phyloP scores from a whole-genome alignment of 2,888 invertebrate genomes.

The Buathra laborator region DNA sequence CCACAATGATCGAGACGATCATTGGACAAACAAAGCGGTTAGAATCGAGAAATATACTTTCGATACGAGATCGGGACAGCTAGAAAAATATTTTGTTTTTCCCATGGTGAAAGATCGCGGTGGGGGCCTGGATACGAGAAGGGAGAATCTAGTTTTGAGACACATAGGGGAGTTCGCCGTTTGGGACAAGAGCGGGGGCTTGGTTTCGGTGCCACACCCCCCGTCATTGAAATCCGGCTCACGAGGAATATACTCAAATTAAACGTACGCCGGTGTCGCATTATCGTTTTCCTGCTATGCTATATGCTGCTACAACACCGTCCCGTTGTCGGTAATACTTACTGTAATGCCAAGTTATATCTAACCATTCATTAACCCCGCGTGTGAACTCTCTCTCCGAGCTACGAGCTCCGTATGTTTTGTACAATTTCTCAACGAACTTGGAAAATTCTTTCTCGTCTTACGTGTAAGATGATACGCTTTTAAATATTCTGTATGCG shows the following conservation, averaged over 20 bases:
- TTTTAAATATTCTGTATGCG: not conserved
- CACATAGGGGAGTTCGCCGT: constrained; percentile 34
- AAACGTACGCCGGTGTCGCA: constrained; percentile 82
- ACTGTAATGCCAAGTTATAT: constrained; percentile 82
- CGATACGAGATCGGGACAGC: constrained; percentile 67
- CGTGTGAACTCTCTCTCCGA: constrained; percentile 79
- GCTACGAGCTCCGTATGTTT: not conserved
- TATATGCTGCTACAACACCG: not conserved
- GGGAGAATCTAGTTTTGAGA: constrained; percentile 65
- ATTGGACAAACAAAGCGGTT: constrained; percentile 13
- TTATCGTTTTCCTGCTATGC: constrained; percentile 71
- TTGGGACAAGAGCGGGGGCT: constrained; percentile 55
- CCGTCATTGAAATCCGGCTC: constrained; percentile 81
- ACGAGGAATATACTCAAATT: constrained; percentile 82
- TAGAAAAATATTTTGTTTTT: constrained; percentile 82
- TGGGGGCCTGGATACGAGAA: constrained; percentile 35
- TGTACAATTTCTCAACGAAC: constrained; percentile 11
- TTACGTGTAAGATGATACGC: constrained; percentile 59
- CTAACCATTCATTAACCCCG: constrained; percentile 85
- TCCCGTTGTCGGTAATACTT: constrained; percentile 37
- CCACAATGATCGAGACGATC: constrained; percentile 57
- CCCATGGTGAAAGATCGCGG: constrained; percentile 78
- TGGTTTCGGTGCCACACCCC: constrained; percentile 77
- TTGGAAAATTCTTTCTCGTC: not conserved
- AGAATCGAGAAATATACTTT: constrained; percentile 48